Percentiles rank a stretch among this genome's conserved stretches.
Evolutionary conservation across 1,140 invertebrate genomes (phyloP).

Genomic region (Carposina sasakii): DNA sequence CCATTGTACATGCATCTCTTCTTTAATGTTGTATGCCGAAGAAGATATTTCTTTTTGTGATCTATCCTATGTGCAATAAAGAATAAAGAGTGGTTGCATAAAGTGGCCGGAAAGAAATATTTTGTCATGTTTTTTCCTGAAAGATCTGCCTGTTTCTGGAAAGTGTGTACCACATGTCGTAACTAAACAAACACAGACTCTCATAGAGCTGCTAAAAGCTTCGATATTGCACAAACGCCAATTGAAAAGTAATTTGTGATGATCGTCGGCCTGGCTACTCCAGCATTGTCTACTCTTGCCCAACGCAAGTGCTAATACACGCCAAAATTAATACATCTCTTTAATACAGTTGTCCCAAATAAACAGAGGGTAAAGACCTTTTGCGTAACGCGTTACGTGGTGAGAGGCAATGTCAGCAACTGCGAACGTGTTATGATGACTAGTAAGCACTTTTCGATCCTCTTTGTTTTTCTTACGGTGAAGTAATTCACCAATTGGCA

Average conservation of each 20-base stretch:
- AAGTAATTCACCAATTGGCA: too few relatives aligned
- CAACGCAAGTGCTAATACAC: conserved; percentile 44
- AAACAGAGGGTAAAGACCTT: conserved; percentile 69
- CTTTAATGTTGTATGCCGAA: too few relatives aligned
- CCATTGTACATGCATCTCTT: too few relatives aligned
- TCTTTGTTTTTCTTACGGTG: too few relatives aligned
- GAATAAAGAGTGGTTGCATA: too few relatives aligned
- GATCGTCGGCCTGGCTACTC: conserved; percentile 26
- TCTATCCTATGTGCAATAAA: too few relatives aligned
- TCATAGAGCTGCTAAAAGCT: conserved; percentile 40
- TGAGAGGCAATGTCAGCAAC: conserved; percentile 68
- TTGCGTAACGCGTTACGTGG: conserved; percentile 67
- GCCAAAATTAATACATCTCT: conserved; percentile 64
- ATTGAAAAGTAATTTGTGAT: conserved; percentile 44
- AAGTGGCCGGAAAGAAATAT: too few relatives aligned
- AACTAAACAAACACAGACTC: conserved; percentile 24
- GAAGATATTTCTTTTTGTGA: too few relatives aligned
- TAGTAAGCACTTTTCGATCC: conserved; percentile 37
- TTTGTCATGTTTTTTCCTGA: too few relatives aligned
- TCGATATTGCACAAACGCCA: conserved; percentile 37
- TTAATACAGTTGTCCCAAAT: conserved; percentile 61
- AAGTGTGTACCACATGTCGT: too few relatives aligned
- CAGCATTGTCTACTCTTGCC: conserved; percentile 35
- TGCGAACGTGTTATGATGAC: conserved; percentile 54
- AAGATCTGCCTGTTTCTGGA: too few relatives aligned